phyloP scores from a whole-genome alignment of 2,113 vertebrate genomes.

The Tachysurus vachellii region DNA sequence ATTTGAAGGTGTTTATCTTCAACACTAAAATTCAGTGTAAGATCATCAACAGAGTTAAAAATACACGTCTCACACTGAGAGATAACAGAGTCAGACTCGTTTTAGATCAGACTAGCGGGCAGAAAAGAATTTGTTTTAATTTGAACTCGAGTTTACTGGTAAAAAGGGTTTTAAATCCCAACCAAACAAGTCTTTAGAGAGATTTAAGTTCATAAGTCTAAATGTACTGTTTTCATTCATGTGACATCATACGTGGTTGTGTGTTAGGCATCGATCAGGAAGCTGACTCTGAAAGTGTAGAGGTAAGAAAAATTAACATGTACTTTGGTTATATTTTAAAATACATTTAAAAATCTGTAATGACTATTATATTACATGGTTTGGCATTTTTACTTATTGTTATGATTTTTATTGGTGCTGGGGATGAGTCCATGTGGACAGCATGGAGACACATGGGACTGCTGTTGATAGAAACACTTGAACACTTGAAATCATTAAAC shows the following conservation, averaged over 20 bases:
- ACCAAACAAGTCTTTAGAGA: neutral
- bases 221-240: neutral
- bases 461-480: too few species aligned
- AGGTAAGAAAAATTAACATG: neutral
- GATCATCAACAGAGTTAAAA: too few species aligned
- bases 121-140: too few species aligned
- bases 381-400: neutral
- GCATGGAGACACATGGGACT: too few species aligned
- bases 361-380: neutral
- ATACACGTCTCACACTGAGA: too few species aligned
- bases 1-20: too few species aligned
- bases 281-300: neutral
- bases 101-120: too few species aligned
- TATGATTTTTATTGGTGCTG: neutral
- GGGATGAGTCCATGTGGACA: too few species aligned
- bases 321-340: neutral
- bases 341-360: neutral
- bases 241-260: neutral
- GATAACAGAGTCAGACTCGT: too few species aligned
- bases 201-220: neutral
- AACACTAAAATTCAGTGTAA: too few species aligned
- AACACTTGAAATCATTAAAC: too few species aligned
- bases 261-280: neutral
- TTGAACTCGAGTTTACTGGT: too few species aligned
- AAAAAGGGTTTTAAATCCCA: neutral